Evolutionary conservation across 2,888 invertebrate genomes (phyloP).

Genomic region (Epirrhoe alternata): DNA sequence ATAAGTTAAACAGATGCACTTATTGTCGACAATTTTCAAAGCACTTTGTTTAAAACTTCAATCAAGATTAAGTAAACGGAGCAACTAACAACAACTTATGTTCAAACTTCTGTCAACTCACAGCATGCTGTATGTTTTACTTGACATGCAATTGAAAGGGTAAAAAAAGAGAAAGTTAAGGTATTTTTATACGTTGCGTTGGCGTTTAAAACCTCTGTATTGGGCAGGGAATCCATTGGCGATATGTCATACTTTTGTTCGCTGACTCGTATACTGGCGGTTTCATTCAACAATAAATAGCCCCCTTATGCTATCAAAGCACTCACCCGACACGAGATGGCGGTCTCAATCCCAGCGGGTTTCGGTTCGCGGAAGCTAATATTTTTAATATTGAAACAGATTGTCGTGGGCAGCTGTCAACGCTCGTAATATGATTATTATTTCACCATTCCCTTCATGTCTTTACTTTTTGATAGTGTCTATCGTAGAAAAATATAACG

Average conservation of each 20-base stretch:
- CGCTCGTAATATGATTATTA: constrained; percentile 10
- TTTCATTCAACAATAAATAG: too few species aligned
- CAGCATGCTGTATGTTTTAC: constrained; percentile 4
- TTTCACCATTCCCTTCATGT: constrained; percentile 5
- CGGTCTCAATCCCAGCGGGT: constrained; percentile 15
- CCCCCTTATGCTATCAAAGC: neutral
- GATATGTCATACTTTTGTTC: too few species aligned
- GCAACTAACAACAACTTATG: too few species aligned
- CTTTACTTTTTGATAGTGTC: neutral
- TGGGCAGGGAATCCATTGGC: too few species aligned
- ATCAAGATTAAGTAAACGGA: too few species aligned
- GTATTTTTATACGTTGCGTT: too few species aligned
- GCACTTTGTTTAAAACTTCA: too few species aligned
- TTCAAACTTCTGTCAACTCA: neutral
- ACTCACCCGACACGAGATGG: neutral
- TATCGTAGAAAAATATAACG: neutral
- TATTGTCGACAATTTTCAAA: too few species aligned
- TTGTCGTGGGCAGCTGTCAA: constrained; percentile 9
- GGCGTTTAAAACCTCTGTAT: too few species aligned
- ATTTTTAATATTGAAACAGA: constrained; percentile 23
- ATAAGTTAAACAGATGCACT: too few species aligned
- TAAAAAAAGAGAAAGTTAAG: too few species aligned
- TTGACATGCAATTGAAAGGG: neutral
- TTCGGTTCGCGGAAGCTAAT: constrained; percentile 22
- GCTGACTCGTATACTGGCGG: too few species aligned